Conservation (phyloP, 2,888 invertebrate species). For the Notodonta ziczac region DNA sequence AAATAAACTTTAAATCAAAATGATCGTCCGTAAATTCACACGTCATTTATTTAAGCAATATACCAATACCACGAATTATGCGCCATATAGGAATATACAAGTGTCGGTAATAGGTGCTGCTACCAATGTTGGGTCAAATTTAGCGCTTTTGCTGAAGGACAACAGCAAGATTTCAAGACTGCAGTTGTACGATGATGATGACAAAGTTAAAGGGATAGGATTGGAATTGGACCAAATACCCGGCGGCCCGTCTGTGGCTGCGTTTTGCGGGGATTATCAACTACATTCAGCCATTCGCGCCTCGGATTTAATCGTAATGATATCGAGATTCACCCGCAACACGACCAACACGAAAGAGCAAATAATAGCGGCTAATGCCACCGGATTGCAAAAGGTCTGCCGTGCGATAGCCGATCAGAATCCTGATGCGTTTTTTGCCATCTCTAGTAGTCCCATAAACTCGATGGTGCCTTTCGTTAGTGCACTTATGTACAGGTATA, state of each 20-base stretch:
- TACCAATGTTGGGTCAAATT: constrained; percentile 57
- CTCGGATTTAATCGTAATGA: constrained; percentile 59
- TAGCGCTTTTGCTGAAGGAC: constrained; percentile 59
- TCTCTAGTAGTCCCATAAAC: constrained; percentile 65
- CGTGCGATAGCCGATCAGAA: constrained; percentile 55
- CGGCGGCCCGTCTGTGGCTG: constrained; percentile 48
- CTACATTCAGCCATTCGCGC: constrained; percentile 47
- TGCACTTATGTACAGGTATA: constrained; percentile 51
- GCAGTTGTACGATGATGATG: constrained; percentile 58
- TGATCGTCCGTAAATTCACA: constrained; percentile 26
- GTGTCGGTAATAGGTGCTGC: constrained; percentile 63
- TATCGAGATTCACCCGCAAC: constrained; percentile 49
- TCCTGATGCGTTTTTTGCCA: constrained; percentile 58
- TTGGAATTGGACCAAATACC: constrained; percentile 57
- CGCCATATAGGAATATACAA: constrained; percentile 50
- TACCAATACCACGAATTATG: constrained; percentile 13
- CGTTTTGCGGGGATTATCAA: constrained; percentile 44
- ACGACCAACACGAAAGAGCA: constrained; percentile 50
- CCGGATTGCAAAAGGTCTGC: constrained; percentile 53
- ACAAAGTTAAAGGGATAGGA: constrained; percentile 51
- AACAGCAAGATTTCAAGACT: constrained; percentile 55
- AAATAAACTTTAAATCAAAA: constrained; percentile 6
- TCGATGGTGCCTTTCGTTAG: constrained; percentile 64
- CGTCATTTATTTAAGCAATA: constrained; percentile 16
- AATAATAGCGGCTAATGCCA: constrained; percentile 60